phyloP scores from a whole-genome alignment of 2,797 vertebrate species.

The Chanos chanos region DNA sequence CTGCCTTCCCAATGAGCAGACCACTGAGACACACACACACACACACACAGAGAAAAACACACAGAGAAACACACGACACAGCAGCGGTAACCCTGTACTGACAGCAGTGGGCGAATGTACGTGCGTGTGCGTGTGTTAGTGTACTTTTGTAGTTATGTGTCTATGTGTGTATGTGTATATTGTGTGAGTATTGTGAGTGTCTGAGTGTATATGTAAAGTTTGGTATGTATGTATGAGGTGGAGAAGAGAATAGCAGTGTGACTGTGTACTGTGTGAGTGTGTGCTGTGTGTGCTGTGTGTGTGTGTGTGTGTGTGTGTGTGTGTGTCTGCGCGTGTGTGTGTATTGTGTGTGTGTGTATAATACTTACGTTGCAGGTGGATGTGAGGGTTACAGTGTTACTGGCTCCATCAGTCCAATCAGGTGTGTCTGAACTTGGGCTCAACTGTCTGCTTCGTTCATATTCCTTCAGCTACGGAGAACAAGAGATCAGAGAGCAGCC shows the following conservation, averaged over 20 bases:
- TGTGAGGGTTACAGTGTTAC: conserved; percentile 83
- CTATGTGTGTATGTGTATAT: neutral
- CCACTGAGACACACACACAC: no score
- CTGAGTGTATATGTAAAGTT: neutral
- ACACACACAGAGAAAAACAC: no score
- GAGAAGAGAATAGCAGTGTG: neutral
- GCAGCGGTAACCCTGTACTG: no score
- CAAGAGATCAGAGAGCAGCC: conserved; percentile 74
- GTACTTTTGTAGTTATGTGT: no score
- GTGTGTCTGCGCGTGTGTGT: no score
- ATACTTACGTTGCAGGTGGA: conserved; percentile 95
- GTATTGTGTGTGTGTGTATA: conserved; percentile 26
- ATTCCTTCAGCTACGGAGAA: conserved; percentile 95
- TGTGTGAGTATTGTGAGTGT: neutral
- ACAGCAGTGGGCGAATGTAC: neutral
- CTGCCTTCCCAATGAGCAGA: no score
- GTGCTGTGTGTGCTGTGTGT: no score
- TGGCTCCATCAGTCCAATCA: conserved; percentile 89
- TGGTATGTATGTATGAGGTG: neutral
- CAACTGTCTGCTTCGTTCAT: conserved; percentile 90
- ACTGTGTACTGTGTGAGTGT: conserved; percentile 16
- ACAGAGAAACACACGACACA: no score
- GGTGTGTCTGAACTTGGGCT: conserved; percentile 74
- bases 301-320: no score
- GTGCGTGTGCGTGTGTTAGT: no score